Evolutionary conservation across 2,888 invertebrate species (phyloP).

Genomic region (Nipponacmea schrenckii): DNA sequence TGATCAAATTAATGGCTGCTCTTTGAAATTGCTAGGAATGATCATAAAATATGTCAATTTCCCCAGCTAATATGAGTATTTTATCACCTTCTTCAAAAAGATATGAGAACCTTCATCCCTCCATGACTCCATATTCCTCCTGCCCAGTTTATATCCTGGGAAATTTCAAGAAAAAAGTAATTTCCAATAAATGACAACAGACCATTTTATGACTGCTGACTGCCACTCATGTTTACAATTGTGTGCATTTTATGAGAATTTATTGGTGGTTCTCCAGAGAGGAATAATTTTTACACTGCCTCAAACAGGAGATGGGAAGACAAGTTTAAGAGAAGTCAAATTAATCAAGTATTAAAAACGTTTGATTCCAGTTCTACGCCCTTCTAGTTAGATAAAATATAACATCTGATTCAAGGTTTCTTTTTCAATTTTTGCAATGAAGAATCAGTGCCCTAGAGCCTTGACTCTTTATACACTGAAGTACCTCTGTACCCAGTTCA

Average conservation of each 20-base stretch:
- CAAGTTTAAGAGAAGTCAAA: neutral
- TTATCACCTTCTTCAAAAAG: neutral
- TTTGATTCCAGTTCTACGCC: too few species aligned
- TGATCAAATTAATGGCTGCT: slow-evolving; percentile 5
- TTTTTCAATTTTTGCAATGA: too few species aligned
- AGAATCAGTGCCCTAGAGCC: too few species aligned
- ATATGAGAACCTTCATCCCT: too few species aligned
- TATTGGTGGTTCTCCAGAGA: neutral
- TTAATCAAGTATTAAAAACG: too few species aligned
- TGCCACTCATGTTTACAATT: slow-evolving; percentile 7
- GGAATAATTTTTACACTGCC: neutral
- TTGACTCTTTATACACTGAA: too few species aligned
- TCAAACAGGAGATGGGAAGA: neutral
- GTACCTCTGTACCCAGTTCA: too few species aligned
- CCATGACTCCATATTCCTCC: too few species aligned
- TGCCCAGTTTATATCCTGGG: too few species aligned
- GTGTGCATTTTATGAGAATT: neutral
- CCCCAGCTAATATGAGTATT: neutral
- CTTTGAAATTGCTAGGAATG: slow-evolving; percentile 1
- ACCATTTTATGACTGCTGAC: slow-evolving; percentile 4
- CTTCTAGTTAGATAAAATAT: too few species aligned
- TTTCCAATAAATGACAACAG: slow-evolving; percentile 3
- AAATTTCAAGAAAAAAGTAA: neutral
- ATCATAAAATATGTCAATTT: neutral
- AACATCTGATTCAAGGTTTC: too few species aligned